Conservation (phyloP, 2,113 vertebrate species). For the Albula goreensis region DNA sequence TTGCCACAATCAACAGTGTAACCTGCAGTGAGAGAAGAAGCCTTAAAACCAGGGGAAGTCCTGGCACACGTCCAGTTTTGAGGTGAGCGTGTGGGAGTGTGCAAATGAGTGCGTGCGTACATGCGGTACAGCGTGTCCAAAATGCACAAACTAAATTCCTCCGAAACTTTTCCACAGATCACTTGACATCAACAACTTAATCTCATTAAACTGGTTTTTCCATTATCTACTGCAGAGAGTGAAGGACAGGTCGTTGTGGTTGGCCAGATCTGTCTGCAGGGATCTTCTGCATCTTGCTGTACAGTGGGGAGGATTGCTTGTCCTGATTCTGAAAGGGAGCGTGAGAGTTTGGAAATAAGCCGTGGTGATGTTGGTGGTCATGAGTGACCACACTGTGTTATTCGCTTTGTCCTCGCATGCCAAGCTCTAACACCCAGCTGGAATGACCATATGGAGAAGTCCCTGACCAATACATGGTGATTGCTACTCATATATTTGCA, state of each 20-base stretch:
- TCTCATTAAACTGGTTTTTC: background rate
- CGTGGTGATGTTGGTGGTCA: background rate
- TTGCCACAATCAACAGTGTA: background rate
- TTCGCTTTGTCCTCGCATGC: background rate
- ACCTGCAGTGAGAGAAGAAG: background rate
- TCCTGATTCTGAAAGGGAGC: background rate
- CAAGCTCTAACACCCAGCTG: background rate
- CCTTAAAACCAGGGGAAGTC: background rate
- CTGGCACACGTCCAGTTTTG: background rate
- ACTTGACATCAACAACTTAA: background rate
- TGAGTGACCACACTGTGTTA: background rate
- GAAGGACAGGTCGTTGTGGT: background rate
- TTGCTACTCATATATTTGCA: no score
- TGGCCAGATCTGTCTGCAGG: background rate
- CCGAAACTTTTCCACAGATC: background rate
- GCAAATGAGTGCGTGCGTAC: background rate
- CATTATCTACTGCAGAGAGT: background rate
- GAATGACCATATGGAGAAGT: background rate
- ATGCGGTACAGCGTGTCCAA: background rate
- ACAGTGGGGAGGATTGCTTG: background rate
- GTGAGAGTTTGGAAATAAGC: background rate
- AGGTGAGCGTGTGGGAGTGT: background rate
- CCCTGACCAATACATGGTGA: no score
- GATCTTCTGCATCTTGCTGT: background rate
- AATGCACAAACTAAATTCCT: background rate